phyloP scores from a whole-genome alignment of 2,113 vertebrate genomes.

The Sinocyclocheilus anophthalmus region DNA sequence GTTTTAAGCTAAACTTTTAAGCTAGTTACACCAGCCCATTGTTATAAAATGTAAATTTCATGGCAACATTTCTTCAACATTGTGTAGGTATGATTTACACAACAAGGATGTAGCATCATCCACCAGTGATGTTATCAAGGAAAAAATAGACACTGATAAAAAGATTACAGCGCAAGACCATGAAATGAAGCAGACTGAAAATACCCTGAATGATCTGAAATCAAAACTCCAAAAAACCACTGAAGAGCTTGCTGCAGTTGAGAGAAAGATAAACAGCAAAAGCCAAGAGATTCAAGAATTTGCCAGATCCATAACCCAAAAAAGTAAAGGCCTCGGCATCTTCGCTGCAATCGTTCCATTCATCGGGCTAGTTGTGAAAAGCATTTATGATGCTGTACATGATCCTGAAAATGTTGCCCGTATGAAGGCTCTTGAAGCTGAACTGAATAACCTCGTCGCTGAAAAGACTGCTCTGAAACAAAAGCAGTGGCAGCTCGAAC shows the following conservation, averaged over 20 bases:
- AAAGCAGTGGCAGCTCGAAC: not conserved
- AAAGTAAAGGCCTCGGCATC: conserved; percentile 5
- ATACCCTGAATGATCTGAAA: not conserved
- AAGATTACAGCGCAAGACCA: too few relatives aligned
- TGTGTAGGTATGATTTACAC: not conserved
- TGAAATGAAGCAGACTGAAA: not conserved
- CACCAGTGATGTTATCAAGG: conserved; percentile 31
- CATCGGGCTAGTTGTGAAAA: not conserved
- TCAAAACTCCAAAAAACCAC: not conserved
- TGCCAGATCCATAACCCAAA: not conserved
- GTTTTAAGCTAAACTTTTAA: not conserved
- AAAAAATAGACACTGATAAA: not conserved
- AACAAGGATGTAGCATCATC: not conserved
- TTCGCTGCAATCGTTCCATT: conserved; percentile 20
- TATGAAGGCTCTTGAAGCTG: not conserved
- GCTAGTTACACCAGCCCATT: not conserved
- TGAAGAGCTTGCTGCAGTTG: not conserved
- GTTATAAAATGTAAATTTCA: not conserved
- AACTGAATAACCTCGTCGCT: not conserved
- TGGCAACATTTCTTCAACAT: not conserved
- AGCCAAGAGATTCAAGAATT: not conserved
- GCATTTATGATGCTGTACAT: not conserved
- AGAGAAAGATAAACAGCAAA: not conserved
- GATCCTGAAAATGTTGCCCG: not conserved
- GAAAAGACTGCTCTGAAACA: not conserved